Base-by-base conservation (phyloP, 2,113 vertebrate genomes). In the Chaenocephalus aceratus region DNA sequence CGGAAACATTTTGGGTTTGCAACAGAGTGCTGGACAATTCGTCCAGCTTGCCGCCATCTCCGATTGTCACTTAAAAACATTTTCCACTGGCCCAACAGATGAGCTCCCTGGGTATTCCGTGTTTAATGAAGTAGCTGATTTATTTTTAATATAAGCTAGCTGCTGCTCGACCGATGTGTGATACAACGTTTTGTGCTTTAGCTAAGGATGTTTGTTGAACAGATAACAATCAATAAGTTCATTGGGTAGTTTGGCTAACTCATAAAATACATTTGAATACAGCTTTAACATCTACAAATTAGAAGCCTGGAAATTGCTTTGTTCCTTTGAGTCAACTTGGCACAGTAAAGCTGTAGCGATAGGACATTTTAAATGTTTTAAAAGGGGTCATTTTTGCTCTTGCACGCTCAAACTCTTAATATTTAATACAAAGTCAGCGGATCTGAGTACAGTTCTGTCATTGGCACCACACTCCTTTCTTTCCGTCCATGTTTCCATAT, bases 401-500 rank as follows among this genome's bases (percentile, higher is more conserved):
- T 30, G 15, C 45, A 9, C 13, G 12, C 44, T 78, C 52, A 56
- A 72, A 68, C 58, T 51, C 62, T 72, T 66, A 67, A 78, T 44
- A 73, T 5, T 30, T 48, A 41, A 67, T 51, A 59, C 76, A 69
- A 74, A 77, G 75, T 86, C 86, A 80, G 71, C 9, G 44, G 75
- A 86, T 79, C 66, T 77, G 65, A 83, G 68, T 26, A 48, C 49
- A 69, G 53, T 70, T 75, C 57, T 16, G 75, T 70, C 82, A 66
- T 73, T 79, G 65, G 74, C 54, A 30, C 56, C 57, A 12, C 65
- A 18, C 71, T 80, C 64, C 44, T 66, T 77, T 68, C 56, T 65
- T 70, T 77, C 62, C 64, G 13, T 52, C 61, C 54, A 14, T 79
- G 61, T 84, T 88, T 74, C 83, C 75, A 78, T 82, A 87, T 83